Evolutionary conservation across 2,888 invertebrate species (phyloP).

Genomic region (Polylopha cassiicola): DNA sequence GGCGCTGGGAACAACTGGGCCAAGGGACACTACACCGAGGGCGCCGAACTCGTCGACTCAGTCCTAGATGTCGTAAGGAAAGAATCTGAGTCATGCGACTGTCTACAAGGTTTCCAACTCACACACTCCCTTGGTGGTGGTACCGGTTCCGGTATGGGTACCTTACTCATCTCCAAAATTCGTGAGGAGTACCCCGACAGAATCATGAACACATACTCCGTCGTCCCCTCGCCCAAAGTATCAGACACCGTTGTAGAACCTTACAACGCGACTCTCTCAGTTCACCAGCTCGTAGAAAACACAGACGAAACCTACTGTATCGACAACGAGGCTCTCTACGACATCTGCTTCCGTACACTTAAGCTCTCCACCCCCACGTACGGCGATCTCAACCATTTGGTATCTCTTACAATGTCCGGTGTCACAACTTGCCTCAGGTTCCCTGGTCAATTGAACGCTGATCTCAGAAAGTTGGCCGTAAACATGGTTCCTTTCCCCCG

Average conservation of each 20-base stretch:
- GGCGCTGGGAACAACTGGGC: slow-evolving; percentile 80
- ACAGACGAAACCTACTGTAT: slow-evolving; percentile 94
- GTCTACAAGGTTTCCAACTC: slow-evolving; percentile 91
- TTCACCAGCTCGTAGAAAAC: slow-evolving; percentile 92
- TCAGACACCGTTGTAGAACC: slow-evolving; percentile 82
- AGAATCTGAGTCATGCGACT: slow-evolving; percentile 94
- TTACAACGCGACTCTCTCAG: slow-evolving; percentile 92
- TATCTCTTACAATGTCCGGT: slow-evolving; percentile 91
- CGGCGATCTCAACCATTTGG: slow-evolving; percentile 93
- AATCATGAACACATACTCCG: slow-evolving; percentile 91
- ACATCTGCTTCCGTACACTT: slow-evolving; percentile 92
- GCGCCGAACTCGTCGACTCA: slow-evolving; percentile 82
- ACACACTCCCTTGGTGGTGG: slow-evolving; percentile 84
- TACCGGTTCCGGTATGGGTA: slow-evolving; percentile 75
- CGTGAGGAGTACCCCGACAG: slow-evolving; percentile 94
- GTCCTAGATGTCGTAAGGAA: slow-evolving; percentile 90
- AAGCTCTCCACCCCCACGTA: slow-evolving; percentile 92
- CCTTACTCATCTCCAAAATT: slow-evolving; percentile 93
- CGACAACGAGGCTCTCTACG: slow-evolving; percentile 79
- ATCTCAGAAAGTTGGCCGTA: slow-evolving; percentile 92
- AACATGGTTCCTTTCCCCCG: slow-evolving; percentile 91
- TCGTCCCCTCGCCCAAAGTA: slow-evolving; percentile 91
- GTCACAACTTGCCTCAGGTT: slow-evolving; percentile 89
- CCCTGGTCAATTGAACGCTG: slow-evolving; percentile 97
- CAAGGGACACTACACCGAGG: slow-evolving; percentile 84